Evolutionary conservation across 2,888 invertebrate genomes (phyloP), one percentile per base, ranked within the genome.

Genomic region (Tenthredo notha): DNA sequence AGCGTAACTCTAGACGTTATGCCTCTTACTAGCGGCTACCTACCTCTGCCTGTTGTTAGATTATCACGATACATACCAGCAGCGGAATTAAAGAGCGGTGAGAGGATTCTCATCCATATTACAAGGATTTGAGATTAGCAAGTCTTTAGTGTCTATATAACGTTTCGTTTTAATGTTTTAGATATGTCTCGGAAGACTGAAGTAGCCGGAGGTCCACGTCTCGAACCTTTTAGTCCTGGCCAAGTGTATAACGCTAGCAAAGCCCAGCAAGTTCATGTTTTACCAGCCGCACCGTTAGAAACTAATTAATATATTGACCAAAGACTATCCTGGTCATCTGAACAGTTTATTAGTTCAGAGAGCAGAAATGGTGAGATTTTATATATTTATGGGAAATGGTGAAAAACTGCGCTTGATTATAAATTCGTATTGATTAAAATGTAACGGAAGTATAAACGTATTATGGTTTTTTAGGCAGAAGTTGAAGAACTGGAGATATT

Each of bases 221-320:
- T 98, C 84, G 97, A 98, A 92, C 98, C 98, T 0, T 98, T 98
- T 94, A 96, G 97, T 91, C 96, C 97, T 0, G 98, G 98, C 0
- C 98, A 99, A 93, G 97, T 99, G 29, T 99, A 98, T 94, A 98
- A 98, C 93, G 96, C 96, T 87, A 98, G 98, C 88, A 98, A 98
- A 94, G 98, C 98, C 85, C 96, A 96, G 92, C 98, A 98, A 93
- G 97, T 98, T 47, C 98, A 98, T 91, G 98, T 99, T 37, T 95
- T 98, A 88, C 95, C 93, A 88, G 91, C 93, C 78, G 90, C 90
- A 80, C 89, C 92, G 84, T 88, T 91, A 84, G 92, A 93, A 87
- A 88, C 88, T 85, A 91, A 89, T 86, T 91, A 86, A 90, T 88
- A 75, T 10, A 67, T 67, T 10, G 37, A 58, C 9, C 33, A 6